phyloP scores from a whole-genome alignment of 2,797 vertebrate species.

The Sebastes taczanowskii region DNA sequence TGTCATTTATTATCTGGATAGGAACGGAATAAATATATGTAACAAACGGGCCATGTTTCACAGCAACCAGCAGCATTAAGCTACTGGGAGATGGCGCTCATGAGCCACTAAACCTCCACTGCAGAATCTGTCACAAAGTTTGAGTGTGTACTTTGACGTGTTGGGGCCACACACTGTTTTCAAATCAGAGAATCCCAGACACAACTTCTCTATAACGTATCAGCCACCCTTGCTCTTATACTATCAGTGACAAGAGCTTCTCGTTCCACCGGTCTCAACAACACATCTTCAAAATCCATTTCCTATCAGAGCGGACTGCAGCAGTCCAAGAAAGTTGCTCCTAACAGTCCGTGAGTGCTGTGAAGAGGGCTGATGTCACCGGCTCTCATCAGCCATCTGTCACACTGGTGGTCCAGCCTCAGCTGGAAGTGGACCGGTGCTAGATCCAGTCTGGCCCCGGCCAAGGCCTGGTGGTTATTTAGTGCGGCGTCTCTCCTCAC shows the following conservation, averaged over 20 bases:
- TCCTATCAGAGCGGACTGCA: constrained; percentile 1
- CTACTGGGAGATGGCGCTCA: not conserved
- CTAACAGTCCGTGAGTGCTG: constrained; percentile 1
- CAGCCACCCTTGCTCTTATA: not conserved
- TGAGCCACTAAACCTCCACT: not conserved
- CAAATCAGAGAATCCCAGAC: no score
- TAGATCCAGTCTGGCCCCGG: constrained; percentile 28
- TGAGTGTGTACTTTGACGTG: not conserved
- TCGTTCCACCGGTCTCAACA: not conserved
- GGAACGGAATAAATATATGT: not conserved
- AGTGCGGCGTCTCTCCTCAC: constrained; percentile 1
- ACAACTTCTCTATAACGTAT: not conserved
- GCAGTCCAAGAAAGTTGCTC: constrained; percentile 23
- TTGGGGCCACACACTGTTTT: not conserved
- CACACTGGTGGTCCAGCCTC: constrained; percentile 42
- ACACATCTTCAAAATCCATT: constrained; percentile 17
- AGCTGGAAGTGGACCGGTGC: constrained; percentile 51
- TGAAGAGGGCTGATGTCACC: constrained; percentile 45
- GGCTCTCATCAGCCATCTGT: constrained; percentile 66
- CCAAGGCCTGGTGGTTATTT: constrained; percentile 37
- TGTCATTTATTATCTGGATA: not conserved
- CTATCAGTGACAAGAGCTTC: not conserved
- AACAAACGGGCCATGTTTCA: not conserved
- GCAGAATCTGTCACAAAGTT: not conserved
- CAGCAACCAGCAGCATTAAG: not conserved